Conservation (phyloP, 2,888 invertebrate species). For the Leptinotarsa rubiginosa region DNA sequence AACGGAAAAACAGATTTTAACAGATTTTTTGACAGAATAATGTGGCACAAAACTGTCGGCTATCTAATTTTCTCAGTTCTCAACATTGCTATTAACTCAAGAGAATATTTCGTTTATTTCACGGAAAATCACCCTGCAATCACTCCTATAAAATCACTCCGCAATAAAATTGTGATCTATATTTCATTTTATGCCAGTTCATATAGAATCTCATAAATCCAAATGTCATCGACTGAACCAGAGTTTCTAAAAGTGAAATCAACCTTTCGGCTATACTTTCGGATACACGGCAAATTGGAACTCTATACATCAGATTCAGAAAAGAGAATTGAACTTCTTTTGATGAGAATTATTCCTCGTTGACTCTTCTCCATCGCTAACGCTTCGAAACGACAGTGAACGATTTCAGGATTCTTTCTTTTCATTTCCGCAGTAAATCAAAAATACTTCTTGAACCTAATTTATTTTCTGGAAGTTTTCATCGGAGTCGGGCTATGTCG, state of each 20-base stretch:
- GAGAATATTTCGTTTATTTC: no score
- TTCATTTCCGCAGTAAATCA: conserved; percentile 16
- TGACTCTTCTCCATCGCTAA: background rate
- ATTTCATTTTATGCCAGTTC: background rate
- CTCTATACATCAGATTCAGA: background rate
- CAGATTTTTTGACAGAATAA: no score
- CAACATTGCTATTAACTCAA: no score
- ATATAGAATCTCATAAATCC: background rate
- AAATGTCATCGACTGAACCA: background rate
- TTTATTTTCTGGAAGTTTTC: background rate
- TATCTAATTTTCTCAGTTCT: no score
- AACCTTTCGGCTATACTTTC: background rate
- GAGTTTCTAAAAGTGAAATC: background rate
- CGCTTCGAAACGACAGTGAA: conserved; percentile 10
- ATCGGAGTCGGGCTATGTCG: background rate
- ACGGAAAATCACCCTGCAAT: background rate
- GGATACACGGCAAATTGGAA: background rate
- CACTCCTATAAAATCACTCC: background rate
- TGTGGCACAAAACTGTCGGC: no score
- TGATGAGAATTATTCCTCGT: conserved; percentile 13
- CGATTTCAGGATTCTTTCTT: conserved; percentile 15
- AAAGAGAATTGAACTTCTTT: conserved; percentile 8
- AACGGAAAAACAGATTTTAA: no score
- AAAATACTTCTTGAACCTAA: conserved; percentile 18
- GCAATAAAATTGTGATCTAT: background rate